Evolutionary conservation across 2,113 vertebrate species (phyloP).

Genomic region (Atherinomorus stipes): DNA sequence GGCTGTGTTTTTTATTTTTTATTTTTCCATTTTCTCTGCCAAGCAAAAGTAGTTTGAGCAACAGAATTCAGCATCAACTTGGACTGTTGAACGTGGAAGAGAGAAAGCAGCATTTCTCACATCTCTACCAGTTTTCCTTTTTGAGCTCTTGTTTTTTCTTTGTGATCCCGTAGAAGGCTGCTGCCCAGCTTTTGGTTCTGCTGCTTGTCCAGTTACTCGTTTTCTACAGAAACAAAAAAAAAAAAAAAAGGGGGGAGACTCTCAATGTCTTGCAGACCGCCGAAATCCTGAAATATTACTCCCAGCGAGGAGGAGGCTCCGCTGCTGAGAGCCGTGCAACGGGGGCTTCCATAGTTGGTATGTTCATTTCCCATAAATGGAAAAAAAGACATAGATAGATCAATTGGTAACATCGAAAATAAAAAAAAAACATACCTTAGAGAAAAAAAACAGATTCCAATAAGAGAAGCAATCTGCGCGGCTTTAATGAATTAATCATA

Average conservation of each 20-base stretch:
- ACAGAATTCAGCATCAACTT: conserved; percentile 55
- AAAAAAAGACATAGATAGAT: conserved; percentile 26
- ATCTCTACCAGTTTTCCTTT: conserved; percentile 21
- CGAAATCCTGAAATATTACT: conserved; percentile 64
- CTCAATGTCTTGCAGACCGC: conserved; percentile 58
- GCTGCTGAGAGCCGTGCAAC: conserved; percentile 57
- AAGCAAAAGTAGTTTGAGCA: conserved; percentile 39
- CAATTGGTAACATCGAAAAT: not conserved
- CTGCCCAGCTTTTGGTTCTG: conserved; percentile 19
- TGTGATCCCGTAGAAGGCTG: conserved; percentile 41
- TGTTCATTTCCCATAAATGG: conserved; percentile 59
- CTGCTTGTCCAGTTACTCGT: conserved; percentile 9
- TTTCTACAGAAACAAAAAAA: conserved; percentile 39
- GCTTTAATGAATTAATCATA: conserved; percentile 65
- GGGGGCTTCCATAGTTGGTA: conserved; percentile 69
- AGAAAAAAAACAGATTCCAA: conserved; percentile 3
- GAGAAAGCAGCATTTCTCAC: conserved; percentile 43
- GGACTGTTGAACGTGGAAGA: conserved; percentile 66
- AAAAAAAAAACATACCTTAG: conserved; percentile 11
- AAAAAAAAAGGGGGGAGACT: conserved; percentile 5
- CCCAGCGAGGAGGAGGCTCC: conserved; percentile 60
- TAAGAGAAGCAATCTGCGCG: conserved; percentile 19
- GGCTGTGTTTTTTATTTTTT: not conserved
- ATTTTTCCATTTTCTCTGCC: conserved; percentile 16
- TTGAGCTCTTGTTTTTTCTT: conserved; percentile 21